phyloP scores from a whole-genome alignment of 2,797 vertebrate species.

The Coluber constrictor region DNA sequence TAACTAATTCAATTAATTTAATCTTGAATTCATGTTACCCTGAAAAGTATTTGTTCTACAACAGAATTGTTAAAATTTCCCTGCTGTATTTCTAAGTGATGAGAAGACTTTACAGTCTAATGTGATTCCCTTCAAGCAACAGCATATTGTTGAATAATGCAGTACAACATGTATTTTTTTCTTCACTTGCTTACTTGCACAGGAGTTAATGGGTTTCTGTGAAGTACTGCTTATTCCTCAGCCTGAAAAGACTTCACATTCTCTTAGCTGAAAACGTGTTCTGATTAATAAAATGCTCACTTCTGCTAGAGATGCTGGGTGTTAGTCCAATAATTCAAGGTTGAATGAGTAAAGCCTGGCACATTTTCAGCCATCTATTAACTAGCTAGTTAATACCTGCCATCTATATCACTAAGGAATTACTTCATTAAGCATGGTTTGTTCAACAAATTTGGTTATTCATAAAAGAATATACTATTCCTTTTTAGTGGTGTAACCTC shows the following conservation, averaged over 20 bases:
- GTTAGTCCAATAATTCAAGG: neutral
- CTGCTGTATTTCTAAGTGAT: slow-evolving; percentile 8
- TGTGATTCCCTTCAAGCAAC: slow-evolving; percentile 14
- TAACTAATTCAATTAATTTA: slow-evolving; percentile 22
- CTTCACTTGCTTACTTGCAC: slow-evolving; percentile 6
- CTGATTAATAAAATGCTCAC: slow-evolving; percentile 30
- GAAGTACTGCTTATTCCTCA: slow-evolving; percentile 22
- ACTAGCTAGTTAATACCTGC: neutral
- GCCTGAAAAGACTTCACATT: slow-evolving; percentile 2
- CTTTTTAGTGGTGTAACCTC: slow-evolving; percentile 8
- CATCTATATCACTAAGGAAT: neutral
- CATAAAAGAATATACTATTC: neutral
- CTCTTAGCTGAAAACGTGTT: slow-evolving; percentile 5
- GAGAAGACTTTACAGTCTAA: slow-evolving; percentile 8
- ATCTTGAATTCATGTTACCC: neutral
- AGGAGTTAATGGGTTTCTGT: slow-evolving; percentile 9
- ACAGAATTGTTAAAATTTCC: slow-evolving; percentile 10
- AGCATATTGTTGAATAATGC: slow-evolving; percentile 32
- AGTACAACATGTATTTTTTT: neutral
- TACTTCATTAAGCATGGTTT: neutral
- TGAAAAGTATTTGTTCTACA: slow-evolving; percentile 10
- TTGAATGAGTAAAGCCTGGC: neutral
- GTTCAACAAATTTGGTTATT: neutral
- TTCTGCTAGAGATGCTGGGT: slow-evolving; percentile 8
- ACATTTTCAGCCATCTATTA: slow-evolving; percentile 15